Evolutionary conservation across 2,888 invertebrate species (phyloP), one percentile per base, ranked within the genome.

Genomic region (Mechanitis messenoides): DNA sequence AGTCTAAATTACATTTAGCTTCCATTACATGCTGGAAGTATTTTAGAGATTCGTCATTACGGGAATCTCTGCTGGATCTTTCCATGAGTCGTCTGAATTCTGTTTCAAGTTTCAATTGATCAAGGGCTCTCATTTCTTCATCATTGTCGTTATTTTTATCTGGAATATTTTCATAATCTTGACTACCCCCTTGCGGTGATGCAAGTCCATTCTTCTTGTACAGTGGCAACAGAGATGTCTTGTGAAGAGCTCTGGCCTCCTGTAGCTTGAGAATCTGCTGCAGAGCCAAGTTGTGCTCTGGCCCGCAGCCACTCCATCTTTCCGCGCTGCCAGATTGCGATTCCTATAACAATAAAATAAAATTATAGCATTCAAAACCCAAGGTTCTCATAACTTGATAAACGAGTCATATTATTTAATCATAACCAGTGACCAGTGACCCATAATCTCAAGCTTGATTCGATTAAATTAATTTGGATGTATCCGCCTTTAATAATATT

Each of bases 211-310:
- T 84, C 75, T 88, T 83, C 74, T 87, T 85, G 83, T 88, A 85
- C 68, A 90, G 78, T 2, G 88, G 86, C 55, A 92, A 73, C 81
- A 90, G 78, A 80, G 92, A 83, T 80, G 91, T 85, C 90, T 93
- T 87, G 80, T 89, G 87, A 12, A 87, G 78, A 72, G 95, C 94
- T 82, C 96, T 93, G 66, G 97, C 97, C 91, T 96, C 96, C 77
- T 95, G 95, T 76, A 97, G 95, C 75, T 96, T 93, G 75, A 97
- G 93, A 84, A 97, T 97, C 89, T 97, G 97, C 84, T 97, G 96
- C 71, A 97, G 92, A 72, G 97, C 96, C 88, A 97, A 92, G 80
- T 95, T 95, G 91, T 97, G 97, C 88, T 97, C 97, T 82, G 97
- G 95, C 74, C 94, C 95, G 81, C 95, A 95, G 80, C 96, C 94